Evolutionary conservation across 2,113 vertebrate species (phyloP), one percentile per base, ranked within the genome.

Genomic region (Lagopus leucura): DNA sequence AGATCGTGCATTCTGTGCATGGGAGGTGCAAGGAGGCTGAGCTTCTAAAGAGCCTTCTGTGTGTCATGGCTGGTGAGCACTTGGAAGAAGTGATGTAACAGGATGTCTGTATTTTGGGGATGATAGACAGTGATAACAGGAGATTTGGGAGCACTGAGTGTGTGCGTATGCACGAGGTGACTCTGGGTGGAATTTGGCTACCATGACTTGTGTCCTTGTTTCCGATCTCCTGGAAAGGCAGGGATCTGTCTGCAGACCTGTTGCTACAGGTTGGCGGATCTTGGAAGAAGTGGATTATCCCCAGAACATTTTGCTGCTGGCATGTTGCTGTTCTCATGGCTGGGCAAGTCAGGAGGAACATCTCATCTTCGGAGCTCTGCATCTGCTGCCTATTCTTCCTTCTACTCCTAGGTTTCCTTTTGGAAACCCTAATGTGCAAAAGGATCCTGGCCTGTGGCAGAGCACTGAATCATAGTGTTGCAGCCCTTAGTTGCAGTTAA

Each of bases 1-100:
- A 43, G 47, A 2, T 61, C 36, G 66, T 1, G 0, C 42, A 18
- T 36, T 17, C 19, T 64, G 60, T 72, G 38, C 3, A 0, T 9
- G 71, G 17, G 36, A 66, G n/a, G 28, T 19, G 11, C 1, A 1
- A 64, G 48, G 30, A 48, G 25, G 18, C 76, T 77, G 65, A 70
- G 57, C 52, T 69, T 45, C n/a, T 80, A 60, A 2, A 30, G 42
- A 84, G 38, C 22, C 38, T 43, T 67, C 66, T 22, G 36, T 1
- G 25, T 25, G 32, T 27, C 54, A 48, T 6, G 30, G 8, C 43
- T 73, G 60, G 21, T 0, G 4, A 67, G 61, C n/a, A 27, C 60
- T 73, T 77, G 55, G 79, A 54, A 81, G 17, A 72, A 15, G 38
- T 65, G 52, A 12, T 72, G 40, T 32, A 47, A 34, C 8, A 17